These are phyloP conservation scores for Sporophila hypoxantha DNA, from an alignment of 2,113 vertebrate species.

Conservation along the genomic window DNA sequence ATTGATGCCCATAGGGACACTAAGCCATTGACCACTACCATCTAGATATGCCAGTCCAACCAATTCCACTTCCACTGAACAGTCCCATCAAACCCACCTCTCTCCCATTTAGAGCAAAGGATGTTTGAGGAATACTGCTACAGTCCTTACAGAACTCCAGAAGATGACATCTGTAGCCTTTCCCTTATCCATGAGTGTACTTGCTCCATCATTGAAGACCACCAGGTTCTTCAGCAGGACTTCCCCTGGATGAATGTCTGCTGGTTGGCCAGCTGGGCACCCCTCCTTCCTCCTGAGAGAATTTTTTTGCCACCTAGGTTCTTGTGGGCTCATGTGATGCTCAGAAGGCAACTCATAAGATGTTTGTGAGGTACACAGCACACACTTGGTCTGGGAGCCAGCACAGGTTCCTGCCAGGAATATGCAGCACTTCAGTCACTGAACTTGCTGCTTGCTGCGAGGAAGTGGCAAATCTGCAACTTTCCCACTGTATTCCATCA, in stretches of 20 bases:
- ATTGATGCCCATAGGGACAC: neutral
- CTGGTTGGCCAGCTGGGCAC: neutral
- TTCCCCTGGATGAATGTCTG: neutral
- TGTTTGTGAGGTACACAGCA: rapidly evolving
- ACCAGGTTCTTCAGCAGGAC: neutral
- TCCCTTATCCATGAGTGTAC: neutral
- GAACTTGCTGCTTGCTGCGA: neutral
- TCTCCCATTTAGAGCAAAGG: neutral
- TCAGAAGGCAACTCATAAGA: neutral
- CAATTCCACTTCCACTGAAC: neutral
- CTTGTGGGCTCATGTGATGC: neutral
- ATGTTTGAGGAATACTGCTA: neutral
- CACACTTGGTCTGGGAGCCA: neutral
- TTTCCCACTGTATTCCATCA: neutral
- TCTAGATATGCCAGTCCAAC: neutral
- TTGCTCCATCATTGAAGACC: neutral
- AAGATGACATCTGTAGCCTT: neutral
- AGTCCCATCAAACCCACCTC: neutral
- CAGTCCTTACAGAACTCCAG: neutral
- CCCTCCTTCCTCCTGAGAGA: neutral
- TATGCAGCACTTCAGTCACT: neutral
- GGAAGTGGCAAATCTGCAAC: neutral
- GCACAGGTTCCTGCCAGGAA: neutral
- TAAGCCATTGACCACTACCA: neutral
- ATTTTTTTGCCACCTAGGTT: neutral